Conservation (phyloP, 2,797 vertebrate species). For the Scleropages formosus region DNA sequence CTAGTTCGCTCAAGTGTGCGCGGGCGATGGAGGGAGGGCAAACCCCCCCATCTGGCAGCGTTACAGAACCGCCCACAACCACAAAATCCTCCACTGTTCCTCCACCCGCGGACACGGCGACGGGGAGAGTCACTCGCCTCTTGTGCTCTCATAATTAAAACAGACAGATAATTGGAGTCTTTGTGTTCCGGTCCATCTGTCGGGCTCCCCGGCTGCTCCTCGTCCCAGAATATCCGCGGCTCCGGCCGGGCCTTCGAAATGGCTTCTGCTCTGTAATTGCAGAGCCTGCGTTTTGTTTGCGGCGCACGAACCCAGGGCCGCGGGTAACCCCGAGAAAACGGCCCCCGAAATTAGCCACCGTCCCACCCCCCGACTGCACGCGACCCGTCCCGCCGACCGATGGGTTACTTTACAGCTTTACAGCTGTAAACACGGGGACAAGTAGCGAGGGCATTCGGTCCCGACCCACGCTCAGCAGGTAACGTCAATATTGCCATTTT, state of each 20-base stretch:
- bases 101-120: slow-evolving; percentile 1
- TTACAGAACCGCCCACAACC: not conserved
- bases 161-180: slow-evolving; percentile 31
- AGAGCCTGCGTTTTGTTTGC: slow-evolving; percentile 24
- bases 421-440: too few relatives aligned
- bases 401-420: too few relatives aligned
- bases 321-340: not conserved
- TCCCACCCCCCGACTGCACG: not conserved
- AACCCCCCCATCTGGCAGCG: slow-evolving; percentile 24
- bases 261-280: slow-evolving; percentile 21
- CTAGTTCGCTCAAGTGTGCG: not conserved
- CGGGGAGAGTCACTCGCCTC: slow-evolving; percentile 4
- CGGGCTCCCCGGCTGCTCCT: not conserved
- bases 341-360: not conserved
- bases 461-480: too few relatives aligned
- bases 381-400: not conserved
- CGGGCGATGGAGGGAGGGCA: slow-evolving; percentile 19
- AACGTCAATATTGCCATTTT: too few relatives aligned
- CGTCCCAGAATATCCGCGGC: not conserved
- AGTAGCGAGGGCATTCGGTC: too few relatives aligned
- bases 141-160: slow-evolving; percentile 30
- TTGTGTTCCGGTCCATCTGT: slow-evolving; percentile 32
- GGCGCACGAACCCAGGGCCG: too few relatives aligned
- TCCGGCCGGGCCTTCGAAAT: not conserved
- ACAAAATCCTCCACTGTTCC: slow-evolving; percentile 15